Evolutionary conservation across 2,113 vertebrate species (phyloP), one percentile per base, ranked within the genome.

Genomic region (Accipiter virgatus): DNA sequence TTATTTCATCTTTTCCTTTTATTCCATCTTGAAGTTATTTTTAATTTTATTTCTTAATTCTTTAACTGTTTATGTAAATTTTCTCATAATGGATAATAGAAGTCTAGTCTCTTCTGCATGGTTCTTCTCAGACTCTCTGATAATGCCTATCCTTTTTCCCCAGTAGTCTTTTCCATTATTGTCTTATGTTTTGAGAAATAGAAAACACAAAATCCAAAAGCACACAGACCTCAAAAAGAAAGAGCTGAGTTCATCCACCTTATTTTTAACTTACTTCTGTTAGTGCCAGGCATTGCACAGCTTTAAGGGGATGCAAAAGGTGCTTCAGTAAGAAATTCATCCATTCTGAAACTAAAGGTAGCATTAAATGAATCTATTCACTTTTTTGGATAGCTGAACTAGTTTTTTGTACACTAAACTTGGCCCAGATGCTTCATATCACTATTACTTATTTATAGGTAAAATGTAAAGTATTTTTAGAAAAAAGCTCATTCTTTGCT

Each of bases 391-490:
- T 50, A 79, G 65, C 55, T 88, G 55, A 88, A 45, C 63, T 81
- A 50, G 11, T 68, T 96, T 92, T 86, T 86, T 81, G 13, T 47
- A 13, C 36, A 47, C n/a, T 72, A 72, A 86, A 83, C 47, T 74
- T 71, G 56, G 38, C 52, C 36, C 59, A 95, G 47, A 86, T 93
- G 47, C 68, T 95, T 89, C 48, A 5, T 77, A 38, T 81, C 61
- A 56, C 32, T 89, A 90, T 95, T 88, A 93, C 36, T 94, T 94
- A 96, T 95, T 93, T 91, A 97, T 72, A 91, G 21, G 40, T 56
- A 72, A 89, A 84, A 93, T 89, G 68, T 20, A 19, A 83, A 81
- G 13, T 88, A 66, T 81, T 97, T 96, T 92, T 86, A 77, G 72
- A 58, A 85, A 75, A 81, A 88, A 81, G 16, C 20, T 42, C 20